These are phyloP conservation scores for Zoanthus gigantus DNA, from an alignment of 92 coral and sea anemone genomes.

Conservation along the genomic window DNA sequence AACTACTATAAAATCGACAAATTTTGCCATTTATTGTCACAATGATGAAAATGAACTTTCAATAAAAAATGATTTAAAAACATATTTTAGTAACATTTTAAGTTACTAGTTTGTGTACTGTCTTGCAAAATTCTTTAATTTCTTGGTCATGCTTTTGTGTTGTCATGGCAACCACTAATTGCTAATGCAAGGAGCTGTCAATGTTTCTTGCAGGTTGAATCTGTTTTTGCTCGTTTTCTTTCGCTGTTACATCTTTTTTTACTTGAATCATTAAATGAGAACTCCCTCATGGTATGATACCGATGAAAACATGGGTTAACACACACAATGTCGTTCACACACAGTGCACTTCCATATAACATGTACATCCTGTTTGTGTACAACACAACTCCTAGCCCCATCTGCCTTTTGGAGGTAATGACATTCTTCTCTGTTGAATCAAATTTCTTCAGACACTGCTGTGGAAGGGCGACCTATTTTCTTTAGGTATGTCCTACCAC, in stretches of 20 bases:
- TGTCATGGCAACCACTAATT: slow-evolving; percentile 43
- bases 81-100: slow-evolving; percentile 23
- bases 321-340: slow-evolving; percentile 46
- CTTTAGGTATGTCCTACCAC: slow-evolving; percentile 22
- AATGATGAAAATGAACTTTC: slow-evolving; percentile 28
- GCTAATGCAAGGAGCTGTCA: background rate
- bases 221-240: slow-evolving; percentile 44
- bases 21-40: background rate
- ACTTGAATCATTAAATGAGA: slow-evolving; percentile 44
- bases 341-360: slow-evolving; percentile 25
- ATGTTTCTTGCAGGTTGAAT: background rate
- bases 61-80: slow-evolving; percentile 2
- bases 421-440: slow-evolving; percentile 25
- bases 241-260: slow-evolving; percentile 50
- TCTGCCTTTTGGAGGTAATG: slow-evolving; percentile 37
- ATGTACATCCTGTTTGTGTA: slow-evolving; percentile 6
- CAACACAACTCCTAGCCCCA: background rate
- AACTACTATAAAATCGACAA: background rate
- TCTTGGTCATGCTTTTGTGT: slow-evolving; percentile 3
- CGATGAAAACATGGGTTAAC: slow-evolving; percentile 33
- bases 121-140: background rate
- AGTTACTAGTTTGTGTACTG: background rate
- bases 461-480: slow-evolving; percentile 29
- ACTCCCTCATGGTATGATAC: slow-evolving; percentile 33
- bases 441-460: slow-evolving; percentile 15